Base-by-base conservation (phyloP, 2,888 invertebrate species). In the Trilocha varians region DNA sequence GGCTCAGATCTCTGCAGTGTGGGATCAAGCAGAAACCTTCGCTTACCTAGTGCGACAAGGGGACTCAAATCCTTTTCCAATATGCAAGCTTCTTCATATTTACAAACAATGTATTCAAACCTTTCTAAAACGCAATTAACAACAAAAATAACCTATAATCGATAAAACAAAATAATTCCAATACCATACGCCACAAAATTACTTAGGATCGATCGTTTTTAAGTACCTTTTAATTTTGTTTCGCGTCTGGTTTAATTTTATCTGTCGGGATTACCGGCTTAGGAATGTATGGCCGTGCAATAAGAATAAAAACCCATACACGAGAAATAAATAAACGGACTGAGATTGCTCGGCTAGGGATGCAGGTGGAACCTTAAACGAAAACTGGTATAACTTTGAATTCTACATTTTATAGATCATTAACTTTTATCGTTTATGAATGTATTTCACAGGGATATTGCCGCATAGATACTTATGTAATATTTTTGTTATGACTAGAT, bases 231-330 rank as follows among this genome's bases (percentile, higher is more conserved):
- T 84, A 80, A 83, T 84, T 84, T 85, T 83, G 75, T 84, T 85
- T 79, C 76, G 76, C 78, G 85, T 85, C 85, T 85, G 83, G 80
- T 79, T 83, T 83, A 84, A 85, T 83, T 84, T 85, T 83, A 83
- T 83, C 82, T 78, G 83, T 78, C 78, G 75, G 77, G 83, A 83
- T 84, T 83, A 83, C 84, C 73, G 77, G 76, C 82, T 80, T 78
- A 82, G 85, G 85, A 85, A 85, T 85, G 83, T 80, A 78, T 74
- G 78, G 71, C 69, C 76, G 75, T 62, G 70, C 78, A 83, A 83
- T 70, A 82, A 75, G 78, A 79, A 59, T 70, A 84, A 83, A 80
- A 82, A 78, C 68, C 57, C 74, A 72, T 72, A 77, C 78, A 72
- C 75, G 75, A 72, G 79, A 79, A 78, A 83, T 82, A 85, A 82